Conservation (phyloP, 2,797 vertebrate genomes). For the Euphonia xanthogaster region DNA sequence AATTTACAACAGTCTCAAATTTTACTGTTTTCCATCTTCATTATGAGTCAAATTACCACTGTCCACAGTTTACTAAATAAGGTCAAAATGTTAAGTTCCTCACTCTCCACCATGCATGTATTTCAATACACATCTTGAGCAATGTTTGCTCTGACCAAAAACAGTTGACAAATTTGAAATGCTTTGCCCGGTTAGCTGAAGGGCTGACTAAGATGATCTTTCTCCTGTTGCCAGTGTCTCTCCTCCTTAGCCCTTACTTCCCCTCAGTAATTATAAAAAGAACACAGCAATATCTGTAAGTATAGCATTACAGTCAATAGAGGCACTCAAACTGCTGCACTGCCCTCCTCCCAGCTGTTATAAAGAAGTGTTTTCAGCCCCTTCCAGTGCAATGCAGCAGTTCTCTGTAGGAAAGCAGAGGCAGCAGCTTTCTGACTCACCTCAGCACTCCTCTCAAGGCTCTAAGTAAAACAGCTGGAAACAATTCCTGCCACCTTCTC, state of each 20-base stretch:
- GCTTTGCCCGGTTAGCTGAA: background rate
- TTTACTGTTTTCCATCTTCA: background rate
- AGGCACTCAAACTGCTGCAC: background rate
- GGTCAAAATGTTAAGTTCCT: slow-evolving; percentile 11
- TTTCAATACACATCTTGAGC: slow-evolving; percentile 7
- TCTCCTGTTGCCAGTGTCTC: background rate
- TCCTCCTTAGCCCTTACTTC: background rate
- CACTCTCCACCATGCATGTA: background rate
- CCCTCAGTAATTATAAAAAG: background rate
- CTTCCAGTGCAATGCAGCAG: background rate
- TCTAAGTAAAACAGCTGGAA: background rate
- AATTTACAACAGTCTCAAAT: background rate
- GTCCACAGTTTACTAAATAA: slow-evolving; percentile 3
- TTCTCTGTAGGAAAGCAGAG: background rate
- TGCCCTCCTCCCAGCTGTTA: background rate
- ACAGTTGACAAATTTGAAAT: background rate
- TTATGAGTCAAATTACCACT: background rate
- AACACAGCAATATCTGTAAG: background rate
- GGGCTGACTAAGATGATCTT: background rate
- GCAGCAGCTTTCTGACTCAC: background rate
- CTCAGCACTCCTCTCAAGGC: background rate
- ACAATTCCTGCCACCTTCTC: background rate
- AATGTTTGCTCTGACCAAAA: slow-evolving; percentile 9
- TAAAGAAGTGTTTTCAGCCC: background rate
- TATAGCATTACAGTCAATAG: background rate